Percentiles rank a stretch among this genome's conserved stretches.
phyloP scores from a whole-genome alignment of 2,888 invertebrate species.

The Mesorhabditis sp. region DNA sequence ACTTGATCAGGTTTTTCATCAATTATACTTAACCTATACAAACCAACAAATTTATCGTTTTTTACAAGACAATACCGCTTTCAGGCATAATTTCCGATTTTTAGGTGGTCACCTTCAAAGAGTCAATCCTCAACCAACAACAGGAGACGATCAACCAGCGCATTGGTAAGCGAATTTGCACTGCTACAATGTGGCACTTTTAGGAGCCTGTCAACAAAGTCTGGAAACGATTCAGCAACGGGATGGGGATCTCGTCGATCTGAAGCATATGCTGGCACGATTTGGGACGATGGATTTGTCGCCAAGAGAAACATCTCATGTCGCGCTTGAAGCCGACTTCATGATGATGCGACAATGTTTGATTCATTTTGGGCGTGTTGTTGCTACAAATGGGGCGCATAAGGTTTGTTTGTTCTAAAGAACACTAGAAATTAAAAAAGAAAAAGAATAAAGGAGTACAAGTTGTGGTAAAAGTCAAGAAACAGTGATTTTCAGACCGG shows the following conservation, averaged over 20 bases:
- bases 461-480: no score
- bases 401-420: neutral
- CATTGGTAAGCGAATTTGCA: neutral
- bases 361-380: neutral
- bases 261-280: neutral
- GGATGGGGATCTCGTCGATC: neutral
- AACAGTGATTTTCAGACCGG: no score
- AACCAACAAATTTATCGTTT: no score
- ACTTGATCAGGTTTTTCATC: neutral
- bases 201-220: neutral
- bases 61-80: neutral
- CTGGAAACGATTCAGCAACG: neutral
- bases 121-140: neutral
- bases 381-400: neutral
- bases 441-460: no score
- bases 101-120: neutral
- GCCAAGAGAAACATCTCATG: neutral
- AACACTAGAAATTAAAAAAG: neutral
- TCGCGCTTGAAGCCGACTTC: conserved; percentile 4
- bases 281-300: neutral
- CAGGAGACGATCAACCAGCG: neutral
- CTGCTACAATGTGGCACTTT: neutral
- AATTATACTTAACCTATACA: no score
- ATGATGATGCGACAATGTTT: neutral
- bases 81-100: neutral